Evolutionary conservation across 1,140 invertebrate genomes (phyloP).

Genomic region (Lordiphosa collinella): DNA sequence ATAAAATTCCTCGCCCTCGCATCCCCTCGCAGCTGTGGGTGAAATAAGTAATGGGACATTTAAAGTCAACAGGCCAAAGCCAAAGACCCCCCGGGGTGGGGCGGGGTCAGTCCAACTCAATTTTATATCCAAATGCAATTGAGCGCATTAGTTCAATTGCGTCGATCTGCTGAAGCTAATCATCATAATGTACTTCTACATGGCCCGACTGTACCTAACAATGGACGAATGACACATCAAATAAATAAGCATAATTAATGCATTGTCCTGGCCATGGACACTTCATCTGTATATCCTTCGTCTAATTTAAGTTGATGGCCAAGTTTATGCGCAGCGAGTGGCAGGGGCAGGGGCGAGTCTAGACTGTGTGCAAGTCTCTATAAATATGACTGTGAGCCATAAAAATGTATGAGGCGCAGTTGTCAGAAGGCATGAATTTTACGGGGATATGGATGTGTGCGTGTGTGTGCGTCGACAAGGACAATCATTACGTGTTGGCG

Average conservation of each 20-base stretch:
- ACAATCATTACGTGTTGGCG: constrained; percentile 39
- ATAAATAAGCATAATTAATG: constrained; percentile 50
- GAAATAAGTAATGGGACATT: no score
- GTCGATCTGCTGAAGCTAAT: neutral
- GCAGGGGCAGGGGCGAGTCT: neutral
- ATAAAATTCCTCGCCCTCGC: no score
- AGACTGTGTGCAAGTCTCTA: constrained; percentile 8
- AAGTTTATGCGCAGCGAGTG: constrained; percentile 13
- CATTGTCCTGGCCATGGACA: constrained; percentile 1
- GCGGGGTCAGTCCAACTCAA: no score
- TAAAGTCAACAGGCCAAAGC: no score
- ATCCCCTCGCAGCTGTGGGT: no score
- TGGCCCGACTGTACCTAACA: neutral
- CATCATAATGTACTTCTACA: constrained; percentile 1
- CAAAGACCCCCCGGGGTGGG: no score
- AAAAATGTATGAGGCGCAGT: constrained; percentile 43
- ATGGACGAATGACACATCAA: constrained; percentile 13
- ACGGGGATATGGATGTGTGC: constrained; percentile 1
- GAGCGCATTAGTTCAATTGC: no score
- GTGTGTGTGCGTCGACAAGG: constrained; percentile 20
- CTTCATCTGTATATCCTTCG: constrained; percentile 7
- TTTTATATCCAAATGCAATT: no score
- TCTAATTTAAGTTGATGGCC: constrained; percentile 20
- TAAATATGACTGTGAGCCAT: constrained; percentile 38
- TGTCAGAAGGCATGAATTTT: constrained; percentile 32